Evolutionary conservation across 1,140 invertebrate species (phyloP), one percentile per base, ranked within the genome.

Genomic region (Listronotus bonariensis): DNA sequence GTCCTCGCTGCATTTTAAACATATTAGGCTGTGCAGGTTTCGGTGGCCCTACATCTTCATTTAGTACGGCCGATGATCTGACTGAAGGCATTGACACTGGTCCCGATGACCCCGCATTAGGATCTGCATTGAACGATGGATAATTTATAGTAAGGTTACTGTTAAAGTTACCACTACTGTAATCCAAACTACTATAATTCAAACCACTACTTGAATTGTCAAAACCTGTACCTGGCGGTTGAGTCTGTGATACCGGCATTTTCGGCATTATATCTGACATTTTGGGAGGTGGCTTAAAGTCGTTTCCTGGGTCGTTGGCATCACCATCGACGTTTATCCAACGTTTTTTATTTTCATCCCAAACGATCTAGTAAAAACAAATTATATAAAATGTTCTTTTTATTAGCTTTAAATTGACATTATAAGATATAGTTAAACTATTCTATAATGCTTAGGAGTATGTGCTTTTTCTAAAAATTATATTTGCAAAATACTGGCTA

Each of bases 291-390:
- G 92, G 91, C 68, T 88, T 88, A 42, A 88, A 79, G 32, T 86
- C 81, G 42, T 74, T 77, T 8, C 82, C 76, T n/a, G 78, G 74
- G 32, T 82, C 85, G 5, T 88, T 87, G 10, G 82, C 85, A 72
- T 87, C 87, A 43, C 86, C 89, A 71, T 93, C 91, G 45, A 86
- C 86, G 78, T 96, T 93, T n/a, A 86, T 83, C 94, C 95, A 97
- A 65, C 85, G 85, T 71, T 95, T 92, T 67, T 86, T 88, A 8
- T 89, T 85, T 55, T 87, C 82, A 83, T 96, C 93, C 93, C 93
- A 97, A 14, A 96, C 89, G 82, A 97, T 96, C 92, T 93, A 74
- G 10, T 74, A 68, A 45, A 31, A 51, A 26, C 20, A 26, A 26
- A 26, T 1, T 26, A 26, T 26, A 26, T 26, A 26, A n/a, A n/a